Evolutionary conservation across 2,113 vertebrate genomes (phyloP).

Genomic region (Podocnemis expansa): DNA sequence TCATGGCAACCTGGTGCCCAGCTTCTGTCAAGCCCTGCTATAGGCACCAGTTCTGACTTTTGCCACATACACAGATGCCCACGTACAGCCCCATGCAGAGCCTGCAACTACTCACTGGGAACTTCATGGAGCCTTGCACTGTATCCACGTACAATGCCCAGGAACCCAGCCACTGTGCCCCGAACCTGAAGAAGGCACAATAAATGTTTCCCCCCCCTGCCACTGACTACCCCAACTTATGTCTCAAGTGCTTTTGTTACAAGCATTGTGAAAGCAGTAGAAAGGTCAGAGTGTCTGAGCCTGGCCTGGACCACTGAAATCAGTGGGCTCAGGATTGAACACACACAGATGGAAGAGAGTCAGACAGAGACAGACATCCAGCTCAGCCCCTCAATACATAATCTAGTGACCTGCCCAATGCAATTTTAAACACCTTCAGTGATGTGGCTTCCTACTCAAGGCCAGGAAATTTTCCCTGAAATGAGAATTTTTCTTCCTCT

Average conservation of each 20-base stretch:
- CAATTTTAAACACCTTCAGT: not conserved
- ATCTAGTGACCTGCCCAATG: not conserved
- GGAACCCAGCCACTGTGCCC: rapidly evolving
- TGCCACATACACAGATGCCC: rapidly evolving
- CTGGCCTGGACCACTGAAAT: not conserved
- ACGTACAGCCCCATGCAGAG: not conserved
- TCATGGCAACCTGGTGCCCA: too few species aligned
- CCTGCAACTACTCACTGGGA: not conserved
- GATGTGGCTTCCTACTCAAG: not conserved
- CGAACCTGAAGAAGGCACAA: not conserved
- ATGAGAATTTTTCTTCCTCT: not conserved
- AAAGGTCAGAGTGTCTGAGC: not conserved
- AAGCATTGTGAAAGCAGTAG: not conserved
- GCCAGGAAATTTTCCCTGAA: not conserved
- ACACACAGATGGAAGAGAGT: not conserved
- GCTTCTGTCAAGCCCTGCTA: too few species aligned
- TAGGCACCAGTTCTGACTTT: not conserved
- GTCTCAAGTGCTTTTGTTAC: constrained; percentile 11
- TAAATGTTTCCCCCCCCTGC: not conserved
- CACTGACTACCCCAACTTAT: not conserved
- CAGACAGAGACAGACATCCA: not conserved
- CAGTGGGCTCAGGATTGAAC: constrained; percentile 12
- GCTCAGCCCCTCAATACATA: not conserved
- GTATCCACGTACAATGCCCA: not conserved
- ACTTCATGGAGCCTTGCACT: not conserved